phyloP scores from a whole-genome alignment of 1,140 invertebrate genomes.

The Epicauta chinensis region DNA sequence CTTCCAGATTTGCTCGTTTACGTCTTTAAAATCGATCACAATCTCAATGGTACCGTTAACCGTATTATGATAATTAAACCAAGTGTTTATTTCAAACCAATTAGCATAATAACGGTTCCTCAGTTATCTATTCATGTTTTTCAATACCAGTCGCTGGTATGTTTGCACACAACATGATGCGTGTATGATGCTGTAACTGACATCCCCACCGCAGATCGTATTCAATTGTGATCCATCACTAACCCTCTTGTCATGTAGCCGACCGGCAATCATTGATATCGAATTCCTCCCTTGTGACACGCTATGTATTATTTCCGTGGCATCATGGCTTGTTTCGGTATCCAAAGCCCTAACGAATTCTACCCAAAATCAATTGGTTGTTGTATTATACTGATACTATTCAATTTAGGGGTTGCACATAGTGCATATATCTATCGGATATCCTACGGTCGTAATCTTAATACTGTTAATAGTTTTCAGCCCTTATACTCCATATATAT shows the following conservation, averaged over 20 bases:
- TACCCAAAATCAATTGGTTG: slow-evolving; percentile 10
- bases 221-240: slow-evolving; percentile 7
- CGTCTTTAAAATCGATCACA: no score
- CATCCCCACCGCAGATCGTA: slow-evolving; percentile 13
- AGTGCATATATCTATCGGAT: no score
- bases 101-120: no score
- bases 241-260: slow-evolving; percentile 13
- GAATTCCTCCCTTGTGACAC: slow-evolving; percentile 17
- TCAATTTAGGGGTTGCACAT: not conserved
- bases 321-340: slow-evolving; percentile 6
- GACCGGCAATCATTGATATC: slow-evolving; percentile 17
- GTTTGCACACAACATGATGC: slow-evolving; percentile 18
- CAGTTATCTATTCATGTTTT: no score
- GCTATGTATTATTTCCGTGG: slow-evolving; percentile 17
- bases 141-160: slow-evolving; percentile 1
- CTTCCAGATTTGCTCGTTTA: no score
- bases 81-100: no score
- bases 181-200: slow-evolving; percentile 17
- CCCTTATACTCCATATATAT: no score
- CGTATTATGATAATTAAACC: no score
- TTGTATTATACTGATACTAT: no score
- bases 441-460: no score
- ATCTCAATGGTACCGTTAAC: no score
- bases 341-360: slow-evolving; percentile 11
- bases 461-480: no score